These are phyloP conservation scores for Pithys albifrons DNA, from an alignment of 2,113 vertebrate genomes.

Conservation along the genomic window DNA sequence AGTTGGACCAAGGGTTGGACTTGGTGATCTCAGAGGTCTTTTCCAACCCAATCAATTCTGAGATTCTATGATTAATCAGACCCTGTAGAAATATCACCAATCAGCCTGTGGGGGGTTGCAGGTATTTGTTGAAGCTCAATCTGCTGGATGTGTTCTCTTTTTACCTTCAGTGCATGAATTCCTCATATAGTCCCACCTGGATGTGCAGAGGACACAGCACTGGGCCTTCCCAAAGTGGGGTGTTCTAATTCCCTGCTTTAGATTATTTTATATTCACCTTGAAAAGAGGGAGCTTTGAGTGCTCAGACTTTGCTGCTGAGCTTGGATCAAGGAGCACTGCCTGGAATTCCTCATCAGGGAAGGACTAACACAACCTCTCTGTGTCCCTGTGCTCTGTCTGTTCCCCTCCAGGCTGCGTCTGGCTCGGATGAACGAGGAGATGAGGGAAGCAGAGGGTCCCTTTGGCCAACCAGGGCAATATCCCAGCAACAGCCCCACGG, in stretches of 20 bases:
- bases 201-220: not conserved
- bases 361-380: not conserved
- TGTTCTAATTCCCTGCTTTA: not conserved
- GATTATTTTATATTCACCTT: not conserved
- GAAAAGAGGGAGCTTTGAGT: not conserved
- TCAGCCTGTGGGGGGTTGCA: not conserved
- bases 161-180: not conserved
- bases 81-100: not conserved
- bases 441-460: slow-evolving; percentile 92
- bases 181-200: not conserved
- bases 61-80: not conserved
- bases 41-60: no score
- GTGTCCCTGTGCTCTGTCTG: not conserved
- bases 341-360: rapidly evolving
- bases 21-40: no score
- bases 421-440: slow-evolving; percentile 97
- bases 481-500: slow-evolving; percentile 91
- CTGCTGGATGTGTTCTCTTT: not conserved
- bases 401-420: slow-evolving; percentile 84
- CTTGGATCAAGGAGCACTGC: rapidly evolving
- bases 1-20: no score
- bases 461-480: slow-evolving; percentile 91
- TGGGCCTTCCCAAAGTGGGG: not conserved
- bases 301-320: not conserved
- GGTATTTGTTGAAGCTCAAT: not conserved